Evolutionary conservation across 1,140 invertebrate genomes (phyloP), one percentile per base, ranked within the genome.

Genomic region (Ericerus pela): DNA sequence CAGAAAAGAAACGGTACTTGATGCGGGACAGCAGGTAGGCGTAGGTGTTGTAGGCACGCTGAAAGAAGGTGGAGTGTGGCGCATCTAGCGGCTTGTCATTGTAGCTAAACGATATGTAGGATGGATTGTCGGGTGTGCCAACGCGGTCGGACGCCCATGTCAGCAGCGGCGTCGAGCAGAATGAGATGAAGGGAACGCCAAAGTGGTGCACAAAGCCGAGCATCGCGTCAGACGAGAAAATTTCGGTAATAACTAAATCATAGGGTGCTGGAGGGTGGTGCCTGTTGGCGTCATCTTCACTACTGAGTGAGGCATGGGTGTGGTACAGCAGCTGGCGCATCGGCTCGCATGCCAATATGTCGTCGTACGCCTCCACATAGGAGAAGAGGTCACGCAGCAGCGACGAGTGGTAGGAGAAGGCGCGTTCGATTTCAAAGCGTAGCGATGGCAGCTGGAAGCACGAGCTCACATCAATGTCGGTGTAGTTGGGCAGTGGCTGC

Each of bases 101-200:
- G 16, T 47, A 47, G 20, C 41, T 47, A 14, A 47, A 47, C 41
- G 62, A 60, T n/a, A 62, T 57, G 36, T 61, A 62, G 0, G 59
- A 37, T 2, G 62, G 60, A 29, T 58, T 61, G 22, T 59, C 53
- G 5, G 60, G 57, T 27, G 55, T 61, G 1, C 58, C 60, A 20
- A 63, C 56, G 36, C 73, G 66, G 12, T 70, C 66, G 33, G 72
- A 73, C 55, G 75, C 71, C 76, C 76, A 82, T 11, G 78, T 70
- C 71, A 79, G 74, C 22, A 77, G 58, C 6, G 72, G 67, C 38
- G 74, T 73, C 2, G 78, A 75, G 57, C 70, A 72, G 4, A 76
- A 58, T 0, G 71, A 68, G 2, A 85, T 75, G 2, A 78, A 70
- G 0, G 81, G 82, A 1, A 56, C 57, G 37, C 59, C 55, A 30